Conservation (phyloP, 2,797 vertebrate species). For the Catharus ustulatus region DNA sequence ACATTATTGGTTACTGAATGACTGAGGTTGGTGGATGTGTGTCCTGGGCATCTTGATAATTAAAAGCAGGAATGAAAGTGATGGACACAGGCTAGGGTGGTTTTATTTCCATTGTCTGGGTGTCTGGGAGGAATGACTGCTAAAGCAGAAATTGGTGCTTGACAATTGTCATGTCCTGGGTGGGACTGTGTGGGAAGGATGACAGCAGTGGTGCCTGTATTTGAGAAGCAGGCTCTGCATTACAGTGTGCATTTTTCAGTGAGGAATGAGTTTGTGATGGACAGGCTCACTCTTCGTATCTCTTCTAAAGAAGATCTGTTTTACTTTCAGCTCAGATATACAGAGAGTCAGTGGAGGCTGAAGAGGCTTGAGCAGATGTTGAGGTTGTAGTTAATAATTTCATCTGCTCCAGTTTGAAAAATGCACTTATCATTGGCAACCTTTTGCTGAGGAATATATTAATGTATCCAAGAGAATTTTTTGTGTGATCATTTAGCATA, state of each 20-base stretch:
- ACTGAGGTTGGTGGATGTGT: not conserved
- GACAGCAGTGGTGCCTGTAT: not conserved
- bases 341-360: rapidly evolving
- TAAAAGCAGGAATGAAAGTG: not conserved
- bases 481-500: not conserved
- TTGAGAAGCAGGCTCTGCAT: not conserved
- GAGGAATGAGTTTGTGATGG: not conserved
- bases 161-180: not conserved
- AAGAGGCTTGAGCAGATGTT: not conserved
- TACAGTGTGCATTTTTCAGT: not conserved
- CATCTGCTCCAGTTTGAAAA: not conserved
- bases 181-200: not conserved
- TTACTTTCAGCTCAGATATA: not conserved
- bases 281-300: not conserved
- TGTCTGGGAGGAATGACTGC: not conserved
- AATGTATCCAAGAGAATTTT: not conserved
- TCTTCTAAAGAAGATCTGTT: not conserved
- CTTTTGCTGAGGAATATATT: not conserved
- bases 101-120: not conserved
- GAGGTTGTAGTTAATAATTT: not conserved
- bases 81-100: not conserved
- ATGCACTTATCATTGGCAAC: not conserved
- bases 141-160: not conserved
- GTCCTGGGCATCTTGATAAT: not conserved
- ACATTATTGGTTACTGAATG: not conserved